phyloP scores from a whole-genome alignment of 2,113 vertebrate genomes.

The Nothoprocta pentlandii region DNA sequence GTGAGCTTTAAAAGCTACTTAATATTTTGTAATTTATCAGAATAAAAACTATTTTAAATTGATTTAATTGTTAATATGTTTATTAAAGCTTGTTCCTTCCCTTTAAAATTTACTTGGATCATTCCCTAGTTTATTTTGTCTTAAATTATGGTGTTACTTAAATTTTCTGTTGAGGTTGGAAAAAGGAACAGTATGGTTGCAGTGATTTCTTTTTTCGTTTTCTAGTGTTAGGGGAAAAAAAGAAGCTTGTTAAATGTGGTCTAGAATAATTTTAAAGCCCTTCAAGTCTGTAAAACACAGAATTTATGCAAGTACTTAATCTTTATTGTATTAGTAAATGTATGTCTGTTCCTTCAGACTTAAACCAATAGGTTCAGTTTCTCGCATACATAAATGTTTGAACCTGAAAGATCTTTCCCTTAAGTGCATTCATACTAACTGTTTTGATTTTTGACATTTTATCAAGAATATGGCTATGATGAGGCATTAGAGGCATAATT shows the following conservation, averaged over 20 bases:
- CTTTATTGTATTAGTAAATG: background rate
- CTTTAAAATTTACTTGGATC: background rate
- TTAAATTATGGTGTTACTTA: background rate
- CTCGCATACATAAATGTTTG: background rate
- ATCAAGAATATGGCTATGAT: background rate
- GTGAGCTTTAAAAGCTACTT: background rate
- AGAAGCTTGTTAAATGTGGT: background rate
- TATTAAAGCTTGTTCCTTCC: background rate
- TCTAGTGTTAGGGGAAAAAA: background rate
- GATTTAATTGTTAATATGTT: background rate
- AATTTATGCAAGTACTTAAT: background rate
- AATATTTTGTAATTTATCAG: background rate
- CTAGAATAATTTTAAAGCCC: background rate
- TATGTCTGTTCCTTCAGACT: rapidly evolving
- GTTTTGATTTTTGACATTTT: background rate
- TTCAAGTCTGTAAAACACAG: background rate
- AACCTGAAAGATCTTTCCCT: background rate
- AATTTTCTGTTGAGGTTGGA: background rate
- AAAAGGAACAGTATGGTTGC: background rate
- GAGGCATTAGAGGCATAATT: background rate
- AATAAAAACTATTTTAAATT: background rate
- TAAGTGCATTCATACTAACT: background rate
- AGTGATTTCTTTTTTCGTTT: background rate
- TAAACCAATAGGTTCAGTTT: background rate
- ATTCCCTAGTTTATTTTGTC: background rate